Evolutionary conservation across 1,140 invertebrate species (phyloP), one percentile per base, ranked within the genome.

Genomic region (Physella acuta): DNA sequence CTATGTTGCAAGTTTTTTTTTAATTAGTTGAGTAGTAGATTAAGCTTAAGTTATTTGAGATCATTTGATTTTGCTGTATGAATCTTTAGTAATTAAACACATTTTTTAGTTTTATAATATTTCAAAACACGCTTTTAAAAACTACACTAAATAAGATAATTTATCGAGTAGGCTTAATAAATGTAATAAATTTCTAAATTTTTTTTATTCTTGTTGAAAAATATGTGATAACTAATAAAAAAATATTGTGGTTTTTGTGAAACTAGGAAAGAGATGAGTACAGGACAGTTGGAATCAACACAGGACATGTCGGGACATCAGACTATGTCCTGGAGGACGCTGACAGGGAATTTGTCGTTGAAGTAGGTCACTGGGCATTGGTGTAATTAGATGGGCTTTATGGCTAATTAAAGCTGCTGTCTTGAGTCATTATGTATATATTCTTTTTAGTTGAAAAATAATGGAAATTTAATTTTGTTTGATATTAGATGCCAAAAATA

Each of bases 271-370:
- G 73, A 34, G 82, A 83, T 68, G 62, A 78, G 3, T 69, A 79
- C 0, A 56, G 82, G 51, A 83, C 81, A 20, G 78, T 83, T 14
- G 80, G 81, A 20, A 82, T 83, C n/a, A 81, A 82, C 70, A 83
- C 81, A 2, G 80, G 78, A 49, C 79, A 83, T 66, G 75, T 83
- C 0, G 76, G 75, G 14, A 80, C 80, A 14, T 76, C 76, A 20
- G 80, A 83, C 61, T 83, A 81, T 60, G 70, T 67, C 16, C 58
- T 83, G 34, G 77, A 80, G 65, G 68, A 74, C 28, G 75, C 68
- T 3, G 82, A 83, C 58, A 75, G 74, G 61, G 63, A 74, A 1
- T 83, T 80, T 67, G 74, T 81, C 36, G 76, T 82, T 17, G 65
- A 77, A 64, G 82, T 83, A 73, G 73, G 60, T 70, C n/a, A n/a